These are phyloP conservation scores for Ostrea denselamellosa DNA, from an alignment of 1,140 invertebrate species.

Conservation along the genomic window DNA sequence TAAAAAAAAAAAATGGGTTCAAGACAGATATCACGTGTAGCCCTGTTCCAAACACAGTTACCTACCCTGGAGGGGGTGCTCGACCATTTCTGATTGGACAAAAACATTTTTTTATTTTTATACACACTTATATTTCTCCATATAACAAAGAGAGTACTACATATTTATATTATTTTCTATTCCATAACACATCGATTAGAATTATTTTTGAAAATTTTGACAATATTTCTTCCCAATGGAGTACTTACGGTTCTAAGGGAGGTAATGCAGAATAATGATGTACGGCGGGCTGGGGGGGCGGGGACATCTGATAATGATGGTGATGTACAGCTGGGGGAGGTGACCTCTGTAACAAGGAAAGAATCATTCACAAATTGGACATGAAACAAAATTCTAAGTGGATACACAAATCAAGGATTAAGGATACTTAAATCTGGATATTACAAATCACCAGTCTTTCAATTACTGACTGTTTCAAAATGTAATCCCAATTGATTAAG, in stretches of 20 bases:
- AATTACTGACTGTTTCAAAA: background rate
- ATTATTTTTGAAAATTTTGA: background rate
- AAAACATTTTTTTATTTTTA: background rate
- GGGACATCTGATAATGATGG: slow-evolving; percentile 63
- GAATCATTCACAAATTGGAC: too few species aligned
- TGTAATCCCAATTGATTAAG: too few species aligned
- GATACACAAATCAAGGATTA: too few species aligned
- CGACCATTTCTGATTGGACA: slow-evolving; percentile 25
- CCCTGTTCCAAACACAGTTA: background rate
- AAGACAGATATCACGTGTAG: background rate
- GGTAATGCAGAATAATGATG: slow-evolving; percentile 68
- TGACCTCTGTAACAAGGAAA: slow-evolving; percentile 41
- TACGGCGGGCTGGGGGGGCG: slow-evolving; percentile 61
- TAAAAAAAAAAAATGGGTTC: background rate
- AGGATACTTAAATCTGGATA: too few species aligned
- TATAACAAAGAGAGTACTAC: too few species aligned
- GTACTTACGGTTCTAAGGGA: slow-evolving; percentile 68
- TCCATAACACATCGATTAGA: background rate
- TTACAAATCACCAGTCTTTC: background rate
- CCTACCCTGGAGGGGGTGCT: background rate
- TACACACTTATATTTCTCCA: background rate
- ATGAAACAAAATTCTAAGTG: too few species aligned
- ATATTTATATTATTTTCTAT: too few species aligned
- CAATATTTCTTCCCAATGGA: background rate
- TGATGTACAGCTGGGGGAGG: slow-evolving; percentile 60